Conservation (phyloP, 2,888 invertebrate species). For the Sabatieria punctata region DNA sequence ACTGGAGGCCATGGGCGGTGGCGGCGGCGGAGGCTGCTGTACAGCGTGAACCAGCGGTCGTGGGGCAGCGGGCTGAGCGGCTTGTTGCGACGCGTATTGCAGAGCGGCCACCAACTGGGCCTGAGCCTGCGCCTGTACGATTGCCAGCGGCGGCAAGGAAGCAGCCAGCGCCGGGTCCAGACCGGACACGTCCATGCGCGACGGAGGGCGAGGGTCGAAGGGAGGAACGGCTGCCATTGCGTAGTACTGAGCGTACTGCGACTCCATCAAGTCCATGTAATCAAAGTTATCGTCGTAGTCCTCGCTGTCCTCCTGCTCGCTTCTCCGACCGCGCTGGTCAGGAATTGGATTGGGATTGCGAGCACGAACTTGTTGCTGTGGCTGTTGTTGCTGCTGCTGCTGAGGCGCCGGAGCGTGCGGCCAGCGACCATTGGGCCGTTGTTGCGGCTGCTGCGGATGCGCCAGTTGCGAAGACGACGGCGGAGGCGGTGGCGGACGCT, state of each 20-base stretch:
- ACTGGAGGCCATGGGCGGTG: background rate
- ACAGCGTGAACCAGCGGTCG: background rate
- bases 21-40: slow-evolving; percentile 1
- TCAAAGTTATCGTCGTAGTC: slow-evolving; percentile 25
- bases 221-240: slow-evolving; percentile 22
- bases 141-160: slow-evolving; percentile 10
- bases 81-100: background rate
- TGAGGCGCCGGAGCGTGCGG: too few species aligned
- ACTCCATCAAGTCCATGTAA: slow-evolving; percentile 31
- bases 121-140: background rate
- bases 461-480: too few species aligned
- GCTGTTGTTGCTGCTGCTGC: too few species aligned
- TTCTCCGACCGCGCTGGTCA: background rate
- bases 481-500: too few species aligned
- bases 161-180: slow-evolving; percentile 16
- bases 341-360: too few species aligned
- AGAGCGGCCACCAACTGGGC: background rate
- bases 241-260: slow-evolving; percentile 29
- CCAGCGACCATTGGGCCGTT: too few species aligned
- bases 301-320: background rate
- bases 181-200: slow-evolving; percentile 6
- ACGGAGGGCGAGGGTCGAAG: slow-evolving; percentile 17
- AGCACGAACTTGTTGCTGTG: too few species aligned
- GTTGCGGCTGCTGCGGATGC: too few species aligned
- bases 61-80: slow-evolving; percentile 4